Evolutionary conservation across 2,888 invertebrate genomes (phyloP).

Genomic region (Lottia gigantea): DNA sequence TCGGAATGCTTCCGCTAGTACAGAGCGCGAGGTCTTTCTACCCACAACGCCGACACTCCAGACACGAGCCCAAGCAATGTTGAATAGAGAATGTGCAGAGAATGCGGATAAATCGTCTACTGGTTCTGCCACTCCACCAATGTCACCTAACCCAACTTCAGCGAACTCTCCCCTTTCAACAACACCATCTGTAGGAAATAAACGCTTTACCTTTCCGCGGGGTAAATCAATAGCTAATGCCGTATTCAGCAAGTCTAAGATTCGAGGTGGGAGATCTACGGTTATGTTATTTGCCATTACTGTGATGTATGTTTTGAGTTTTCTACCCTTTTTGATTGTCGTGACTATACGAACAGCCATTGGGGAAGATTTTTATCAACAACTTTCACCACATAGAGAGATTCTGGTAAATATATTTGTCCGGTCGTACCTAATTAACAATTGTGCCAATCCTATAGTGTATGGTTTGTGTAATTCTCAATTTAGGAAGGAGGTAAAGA

Average conservation of each 20-base stretch:
- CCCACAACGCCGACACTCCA: neutral
- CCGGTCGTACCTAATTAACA: conserved; percentile 41
- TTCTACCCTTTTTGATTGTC: conserved; percentile 40
- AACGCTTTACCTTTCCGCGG: neutral
- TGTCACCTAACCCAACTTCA: neutral
- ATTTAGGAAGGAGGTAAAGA: conserved; percentile 32
- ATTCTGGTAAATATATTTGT: conserved; percentile 35
- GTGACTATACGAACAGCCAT: conserved; percentile 30
- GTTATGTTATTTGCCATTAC: conserved; percentile 38
- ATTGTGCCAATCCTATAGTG: conserved; percentile 40
- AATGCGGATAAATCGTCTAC: neutral
- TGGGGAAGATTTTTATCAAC: conserved; percentile 28
- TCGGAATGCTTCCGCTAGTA: conserved; percentile 12
- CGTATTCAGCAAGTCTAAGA: neutral
- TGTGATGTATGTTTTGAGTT: conserved; percentile 37
- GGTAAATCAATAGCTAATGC: neutral
- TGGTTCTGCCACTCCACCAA: neutral
- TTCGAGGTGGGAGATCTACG: conserved; percentile 29
- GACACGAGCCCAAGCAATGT: neutral
- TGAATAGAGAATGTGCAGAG: neutral
- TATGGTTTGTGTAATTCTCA: conserved; percentile 38
- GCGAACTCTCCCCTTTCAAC: neutral
- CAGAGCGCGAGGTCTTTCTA: neutral
- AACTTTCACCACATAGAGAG: conserved; percentile 24
- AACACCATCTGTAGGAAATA: neutral